Percentiles rank a stretch among this genome's conserved stretches.
Evolutionary conservation across 2,888 invertebrate genomes (phyloP).

Genomic region (Bembecia ichneumoniformis): DNA sequence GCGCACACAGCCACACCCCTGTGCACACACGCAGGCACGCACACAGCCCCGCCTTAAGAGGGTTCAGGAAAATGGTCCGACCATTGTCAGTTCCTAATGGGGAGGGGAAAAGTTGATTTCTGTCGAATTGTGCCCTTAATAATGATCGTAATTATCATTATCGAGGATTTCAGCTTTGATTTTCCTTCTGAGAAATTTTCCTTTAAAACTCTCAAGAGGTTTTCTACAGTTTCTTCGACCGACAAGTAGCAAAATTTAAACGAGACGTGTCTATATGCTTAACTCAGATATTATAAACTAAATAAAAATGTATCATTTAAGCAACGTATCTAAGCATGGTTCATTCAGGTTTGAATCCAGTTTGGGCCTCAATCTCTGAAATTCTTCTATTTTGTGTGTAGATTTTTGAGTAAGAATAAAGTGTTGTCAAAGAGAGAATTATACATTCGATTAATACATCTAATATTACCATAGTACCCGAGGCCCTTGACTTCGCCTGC

Average conservation of each 20-base stretch:
- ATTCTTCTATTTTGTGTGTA: no score
- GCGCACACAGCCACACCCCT: conserved; percentile 11
- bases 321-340: no score
- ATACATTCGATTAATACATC: no score
- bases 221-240: conserved; percentile 7
- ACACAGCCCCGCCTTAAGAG: conserved; percentile 36
- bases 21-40: conserved; percentile 15
- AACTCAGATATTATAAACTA: no score
- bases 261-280: no score
- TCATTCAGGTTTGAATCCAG: no score
- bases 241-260: conserved; percentile 12
- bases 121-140: conserved; percentile 55
- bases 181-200: conserved; percentile 8
- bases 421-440: no score
- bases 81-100: conserved; percentile 62
- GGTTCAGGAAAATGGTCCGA: conserved; percentile 51
- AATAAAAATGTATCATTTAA: no score
- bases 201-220: background rate
- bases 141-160: conserved; percentile 60
- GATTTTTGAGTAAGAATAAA: no score
- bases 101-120: conserved; percentile 56
- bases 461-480: no score
- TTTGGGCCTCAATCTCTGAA: no score
- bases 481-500: no score
- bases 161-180: conserved; percentile 21